Conservation (phyloP, 1,140 invertebrate species). For the Lucilia sericata region DNA sequence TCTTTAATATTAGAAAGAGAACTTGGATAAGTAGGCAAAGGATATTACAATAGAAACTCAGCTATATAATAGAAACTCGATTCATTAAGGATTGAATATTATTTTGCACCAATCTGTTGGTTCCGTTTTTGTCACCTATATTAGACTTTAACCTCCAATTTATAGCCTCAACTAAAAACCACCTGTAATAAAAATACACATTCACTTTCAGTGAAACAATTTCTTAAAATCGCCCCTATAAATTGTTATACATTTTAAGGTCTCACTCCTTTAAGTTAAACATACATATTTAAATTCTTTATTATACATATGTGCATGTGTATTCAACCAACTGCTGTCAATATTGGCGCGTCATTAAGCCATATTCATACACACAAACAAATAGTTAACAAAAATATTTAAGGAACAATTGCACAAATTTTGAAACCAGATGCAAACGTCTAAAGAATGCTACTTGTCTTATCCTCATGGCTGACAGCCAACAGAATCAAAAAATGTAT, state of each 20-base stretch:
- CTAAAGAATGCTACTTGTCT: constrained; percentile 29
- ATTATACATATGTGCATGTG: not conserved
- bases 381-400: not conserved
- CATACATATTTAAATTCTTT: constrained; percentile 22
- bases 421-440: constrained; percentile 34
- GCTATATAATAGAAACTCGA: too few species aligned
- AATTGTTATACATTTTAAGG: not conserved
- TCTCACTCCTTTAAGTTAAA: not conserved
- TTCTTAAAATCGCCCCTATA: constrained; percentile 25
- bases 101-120: too few species aligned
- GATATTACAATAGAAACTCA: too few species aligned
- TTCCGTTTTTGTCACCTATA: too few species aligned
- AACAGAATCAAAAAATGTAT: not conserved
- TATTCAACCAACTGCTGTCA: constrained; percentile 27
- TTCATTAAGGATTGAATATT: too few species aligned
- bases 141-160: too few species aligned
- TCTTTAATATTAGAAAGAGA: too few species aligned
- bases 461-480: constrained; percentile 16
- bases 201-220: constrained; percentile 26
- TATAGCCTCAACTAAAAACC: not conserved
- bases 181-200: constrained; percentile 19
- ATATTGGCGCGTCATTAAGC: constrained; percentile 39
- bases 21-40: too few species aligned
- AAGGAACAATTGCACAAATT: constrained; percentile 15
- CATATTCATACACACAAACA: not conserved